Conservation (phyloP, 2,797 vertebrate genomes). For the Falco berigora region DNA sequence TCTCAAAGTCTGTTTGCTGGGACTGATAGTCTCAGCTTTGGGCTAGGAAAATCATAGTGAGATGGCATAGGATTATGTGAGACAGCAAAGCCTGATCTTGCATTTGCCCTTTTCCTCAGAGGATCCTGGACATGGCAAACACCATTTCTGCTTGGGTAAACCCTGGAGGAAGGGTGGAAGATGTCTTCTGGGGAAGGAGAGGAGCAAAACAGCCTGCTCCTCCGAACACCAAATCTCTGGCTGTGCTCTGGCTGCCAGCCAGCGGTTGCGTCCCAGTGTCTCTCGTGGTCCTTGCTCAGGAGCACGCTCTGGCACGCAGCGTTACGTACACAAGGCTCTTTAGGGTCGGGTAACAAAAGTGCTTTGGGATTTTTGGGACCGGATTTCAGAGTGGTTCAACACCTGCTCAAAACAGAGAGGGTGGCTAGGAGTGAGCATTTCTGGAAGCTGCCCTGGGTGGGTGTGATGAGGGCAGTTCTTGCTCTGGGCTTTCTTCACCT, state of each 20-base stretch:
- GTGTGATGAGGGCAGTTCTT: background rate
- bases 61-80: accelerated
- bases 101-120: background rate
- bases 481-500: background rate
- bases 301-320: background rate
- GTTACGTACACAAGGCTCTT: accelerated
- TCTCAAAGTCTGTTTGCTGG: background rate
- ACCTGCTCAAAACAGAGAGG: background rate
- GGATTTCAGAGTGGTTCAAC: background rate
- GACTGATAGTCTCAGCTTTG: background rate
- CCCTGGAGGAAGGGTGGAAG: background rate
- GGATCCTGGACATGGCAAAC: background rate
- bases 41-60: background rate
- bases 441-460: background rate
- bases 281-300: background rate
- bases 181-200: background rate
- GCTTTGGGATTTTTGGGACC: background rate
- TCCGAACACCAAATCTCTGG: accelerated
- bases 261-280: accelerated
- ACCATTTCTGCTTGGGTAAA: background rate
- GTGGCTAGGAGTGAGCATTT: background rate
- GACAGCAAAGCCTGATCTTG: background rate
- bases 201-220: background rate
- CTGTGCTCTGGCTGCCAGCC: background rate
- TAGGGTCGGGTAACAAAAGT: background rate